Percentiles rank a stretch among this genome's conserved stretches.
Conservation (phyloP, 2,113 vertebrate genomes). For the Ia io region DNA sequence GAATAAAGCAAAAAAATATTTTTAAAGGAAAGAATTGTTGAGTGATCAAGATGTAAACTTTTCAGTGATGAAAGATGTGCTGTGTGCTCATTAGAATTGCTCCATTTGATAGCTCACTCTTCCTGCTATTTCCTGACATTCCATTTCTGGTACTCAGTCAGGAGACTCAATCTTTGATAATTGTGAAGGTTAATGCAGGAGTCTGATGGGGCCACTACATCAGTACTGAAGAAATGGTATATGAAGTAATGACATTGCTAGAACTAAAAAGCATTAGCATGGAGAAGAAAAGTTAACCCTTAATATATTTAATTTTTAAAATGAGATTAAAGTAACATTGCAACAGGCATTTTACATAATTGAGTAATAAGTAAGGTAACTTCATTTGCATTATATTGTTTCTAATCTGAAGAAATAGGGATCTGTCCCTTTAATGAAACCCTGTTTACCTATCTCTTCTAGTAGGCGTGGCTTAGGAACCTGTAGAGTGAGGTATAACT, state of each 20-base stretch:
- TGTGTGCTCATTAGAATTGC: background rate
- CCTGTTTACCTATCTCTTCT: slow-evolving; percentile 70
- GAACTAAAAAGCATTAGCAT: slow-evolving; percentile 1
- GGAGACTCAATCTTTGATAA: background rate
- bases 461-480: slow-evolving; percentile 75
- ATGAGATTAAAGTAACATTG: background rate
- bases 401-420: slow-evolving; percentile 40
- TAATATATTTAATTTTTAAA: background rate
- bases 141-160: background rate
- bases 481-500: slow-evolving; percentile 67
- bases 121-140: slow-evolving; percentile 24
- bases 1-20: slow-evolving; percentile 51
- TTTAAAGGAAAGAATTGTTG: slow-evolving; percentile 29
- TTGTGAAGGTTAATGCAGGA: slow-evolving; percentile 12
- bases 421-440: slow-evolving; percentile 67
- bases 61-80: background rate
- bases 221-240: background rate
- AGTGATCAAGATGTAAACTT: slow-evolving; percentile 12
- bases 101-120: slow-evolving; percentile 13
- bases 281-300: slow-evolving; percentile 11
- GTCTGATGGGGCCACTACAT: background rate
- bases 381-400: slow-evolving; percentile 11
- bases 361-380: background rate
- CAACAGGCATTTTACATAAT: background rate
- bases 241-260: background rate